Evolutionary conservation across 2,113 vertebrate species (phyloP).

Genomic region (Hemichromis elongatus): DNA sequence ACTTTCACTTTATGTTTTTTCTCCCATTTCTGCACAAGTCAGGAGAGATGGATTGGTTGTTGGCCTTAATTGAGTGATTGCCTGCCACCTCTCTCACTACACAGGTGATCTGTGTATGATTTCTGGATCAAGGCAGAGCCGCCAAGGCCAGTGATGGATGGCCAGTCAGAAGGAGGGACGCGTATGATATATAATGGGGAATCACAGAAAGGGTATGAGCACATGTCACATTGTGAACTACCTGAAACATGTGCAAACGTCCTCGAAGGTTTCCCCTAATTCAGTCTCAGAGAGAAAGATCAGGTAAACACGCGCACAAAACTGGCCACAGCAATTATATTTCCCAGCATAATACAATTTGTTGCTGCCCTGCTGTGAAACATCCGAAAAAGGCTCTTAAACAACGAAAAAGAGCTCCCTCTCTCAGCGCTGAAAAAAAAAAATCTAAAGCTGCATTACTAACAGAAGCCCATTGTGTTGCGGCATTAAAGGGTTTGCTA

Average conservation of each 20-base stretch:
- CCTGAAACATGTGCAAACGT: background rate
- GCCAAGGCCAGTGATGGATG: constrained; percentile 49
- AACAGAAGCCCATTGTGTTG: constrained; percentile 50
- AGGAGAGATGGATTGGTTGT: constrained; percentile 37
- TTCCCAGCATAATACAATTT: background rate
- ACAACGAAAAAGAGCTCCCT: background rate
- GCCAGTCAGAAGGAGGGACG: background rate
- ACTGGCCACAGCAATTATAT: background rate
- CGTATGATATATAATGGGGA: constrained; percentile 5
- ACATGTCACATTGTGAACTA: background rate
- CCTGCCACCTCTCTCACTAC: constrained; percentile 40
- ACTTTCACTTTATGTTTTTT: background rate
- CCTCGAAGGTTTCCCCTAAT: background rate
- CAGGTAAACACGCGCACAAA: background rate
- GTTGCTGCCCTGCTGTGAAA: background rate
- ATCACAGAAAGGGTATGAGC: background rate
- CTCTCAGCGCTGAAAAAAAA: constrained; percentile 8
- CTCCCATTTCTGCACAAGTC: background rate
- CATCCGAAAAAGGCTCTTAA: background rate
- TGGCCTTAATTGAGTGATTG: constrained; percentile 45
- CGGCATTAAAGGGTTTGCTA: constrained; percentile 26
- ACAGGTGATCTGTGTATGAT: constrained; percentile 58
- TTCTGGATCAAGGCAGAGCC: constrained; percentile 43
- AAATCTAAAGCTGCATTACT: constrained; percentile 38
- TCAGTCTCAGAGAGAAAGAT: background rate